These are phyloP conservation scores for Asbolus verrucosus DNA, from an alignment of 1,140 invertebrate genomes.

Conservation along the genomic window DNA sequence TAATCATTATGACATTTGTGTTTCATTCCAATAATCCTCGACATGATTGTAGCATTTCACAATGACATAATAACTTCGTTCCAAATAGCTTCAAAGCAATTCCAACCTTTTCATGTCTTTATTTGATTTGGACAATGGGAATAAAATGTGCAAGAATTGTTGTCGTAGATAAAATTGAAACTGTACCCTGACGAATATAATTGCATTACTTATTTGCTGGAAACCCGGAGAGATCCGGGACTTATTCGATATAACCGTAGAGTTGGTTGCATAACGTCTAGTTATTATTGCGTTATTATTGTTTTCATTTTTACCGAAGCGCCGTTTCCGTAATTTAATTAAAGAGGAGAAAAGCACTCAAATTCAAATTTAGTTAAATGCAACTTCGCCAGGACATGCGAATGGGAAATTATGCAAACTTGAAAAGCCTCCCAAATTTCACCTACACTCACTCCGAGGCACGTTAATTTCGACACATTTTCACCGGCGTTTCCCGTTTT, in stretches of 20 bases:
- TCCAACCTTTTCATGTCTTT: neutral
- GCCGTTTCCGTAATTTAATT: neutral
- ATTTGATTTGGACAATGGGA: neutral
- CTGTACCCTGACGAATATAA: slow-evolving; percentile 1
- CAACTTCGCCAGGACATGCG: neutral
- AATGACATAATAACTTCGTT: no score
- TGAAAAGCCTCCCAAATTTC: no score
- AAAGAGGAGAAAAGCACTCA: neutral
- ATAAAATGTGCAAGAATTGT: neutral
- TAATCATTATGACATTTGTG: no score
- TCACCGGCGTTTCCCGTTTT: no score
- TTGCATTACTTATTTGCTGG: slow-evolving; percentile 1
- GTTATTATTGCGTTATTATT: neutral
- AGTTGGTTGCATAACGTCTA: slow-evolving; percentile 3
- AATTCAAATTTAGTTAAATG: slow-evolving; percentile 3
- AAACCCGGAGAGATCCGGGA: neutral
- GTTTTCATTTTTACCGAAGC: neutral
- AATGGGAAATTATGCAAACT: neutral
- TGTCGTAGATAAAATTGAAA: slow-evolving; percentile 1
- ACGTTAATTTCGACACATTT: no score
- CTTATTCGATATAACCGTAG: neutral
- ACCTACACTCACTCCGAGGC: no score
- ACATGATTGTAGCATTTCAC: no score
- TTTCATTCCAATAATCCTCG: no score
- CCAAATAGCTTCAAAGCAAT: neutral